A percentile compares a stretch with the other conserved stretches of the same genome.
Conservation (phyloP, 2,113 vertebrate species). For the Euleptes europaea region DNA sequence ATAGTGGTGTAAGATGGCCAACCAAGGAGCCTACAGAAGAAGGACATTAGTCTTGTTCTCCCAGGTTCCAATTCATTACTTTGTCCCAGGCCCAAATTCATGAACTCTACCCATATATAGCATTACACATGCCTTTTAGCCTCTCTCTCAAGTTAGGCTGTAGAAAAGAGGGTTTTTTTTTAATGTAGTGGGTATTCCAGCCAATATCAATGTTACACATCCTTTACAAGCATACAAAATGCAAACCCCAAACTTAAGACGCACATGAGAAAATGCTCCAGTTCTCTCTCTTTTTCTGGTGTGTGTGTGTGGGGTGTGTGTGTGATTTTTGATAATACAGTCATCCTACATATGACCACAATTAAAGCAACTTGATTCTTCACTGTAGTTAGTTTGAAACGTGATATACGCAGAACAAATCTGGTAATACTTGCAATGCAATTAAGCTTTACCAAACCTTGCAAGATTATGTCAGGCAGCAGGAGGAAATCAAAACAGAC, state of each 20-base stretch:
- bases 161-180: neutral
- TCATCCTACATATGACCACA: neutral
- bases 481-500: conserved; percentile 50
- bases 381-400: conserved; percentile 44
- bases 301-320: too few relatives aligned
- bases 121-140: too few relatives aligned
- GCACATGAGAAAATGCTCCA: neutral
- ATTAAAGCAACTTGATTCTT: conserved; percentile 26
- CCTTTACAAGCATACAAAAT: neutral
- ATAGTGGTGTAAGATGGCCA: neutral
- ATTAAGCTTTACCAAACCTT: conserved; percentile 49
- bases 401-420: conserved; percentile 13
- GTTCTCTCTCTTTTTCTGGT: neutral
- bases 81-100: too few relatives aligned
- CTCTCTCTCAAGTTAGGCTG: neutral
- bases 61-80: too few relatives aligned
- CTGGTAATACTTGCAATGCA: conserved; percentile 39
- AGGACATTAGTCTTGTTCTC: too few relatives aligned
- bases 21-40: too few relatives aligned
- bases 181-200: neutral
- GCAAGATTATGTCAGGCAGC: conserved; percentile 40
- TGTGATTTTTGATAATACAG: neutral
- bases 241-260: neutral
- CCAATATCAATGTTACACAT: too few relatives aligned
- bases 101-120: too few relatives aligned